Percentiles rank a stretch among this genome's conserved stretches.
phyloP scores from a whole-genome alignment of 2,113 vertebrate genomes.

The Asarcornis scutulata region DNA sequence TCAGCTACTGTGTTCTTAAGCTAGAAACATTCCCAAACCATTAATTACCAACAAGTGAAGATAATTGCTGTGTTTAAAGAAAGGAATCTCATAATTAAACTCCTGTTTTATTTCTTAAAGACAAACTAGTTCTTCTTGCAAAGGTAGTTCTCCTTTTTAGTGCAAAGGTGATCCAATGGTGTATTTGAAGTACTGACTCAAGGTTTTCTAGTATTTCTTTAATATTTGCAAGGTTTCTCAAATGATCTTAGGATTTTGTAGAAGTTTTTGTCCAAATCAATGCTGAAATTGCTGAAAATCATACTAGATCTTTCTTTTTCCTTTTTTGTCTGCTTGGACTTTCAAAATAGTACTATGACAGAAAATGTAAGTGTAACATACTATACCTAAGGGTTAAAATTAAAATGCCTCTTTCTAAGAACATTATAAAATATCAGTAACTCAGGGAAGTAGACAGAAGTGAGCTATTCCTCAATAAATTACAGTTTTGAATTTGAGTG shows the following conservation, averaged over 20 bases:
- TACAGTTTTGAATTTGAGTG: neutral
- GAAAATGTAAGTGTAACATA: neutral
- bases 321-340: too few relatives aligned
- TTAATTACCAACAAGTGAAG: neutral
- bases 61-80: neutral
- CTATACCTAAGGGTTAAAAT: neutral
- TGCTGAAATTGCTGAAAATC: neutral
- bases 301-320: neutral
- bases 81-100: neutral
- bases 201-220: neutral
- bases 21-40: neutral
- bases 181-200: neutral
- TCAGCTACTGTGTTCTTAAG: neutral
- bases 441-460: neutral
- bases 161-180: neutral
- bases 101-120: neutral
- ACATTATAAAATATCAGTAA: neutral
- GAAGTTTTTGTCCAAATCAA: neutral
- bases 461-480: neutral
- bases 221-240: neutral
- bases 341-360: neutral
- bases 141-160: neutral
- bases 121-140: neutral
- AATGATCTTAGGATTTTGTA: neutral
- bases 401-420: neutral